These are phyloP conservation scores for Falco naumanni DNA, from an alignment of 2,797 vertebrate genomes.

Conservation along the genomic window DNA sequence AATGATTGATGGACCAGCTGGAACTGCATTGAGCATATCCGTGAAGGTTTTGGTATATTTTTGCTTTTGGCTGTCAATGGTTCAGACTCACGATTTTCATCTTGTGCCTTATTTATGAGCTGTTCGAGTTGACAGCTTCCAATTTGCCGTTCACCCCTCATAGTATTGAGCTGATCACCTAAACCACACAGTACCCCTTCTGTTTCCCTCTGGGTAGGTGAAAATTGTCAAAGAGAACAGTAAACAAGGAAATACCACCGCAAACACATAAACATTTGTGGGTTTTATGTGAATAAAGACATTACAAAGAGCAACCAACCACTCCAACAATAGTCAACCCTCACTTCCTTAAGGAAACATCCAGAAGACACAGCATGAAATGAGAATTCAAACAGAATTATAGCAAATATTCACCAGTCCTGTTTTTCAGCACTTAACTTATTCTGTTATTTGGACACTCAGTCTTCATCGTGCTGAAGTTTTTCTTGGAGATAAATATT, in stretches of 20 bases:
- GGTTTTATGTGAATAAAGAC: neutral
- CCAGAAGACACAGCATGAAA: neutral
- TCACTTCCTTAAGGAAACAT: neutral
- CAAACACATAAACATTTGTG: neutral
- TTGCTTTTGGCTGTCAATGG: conserved; percentile 27
- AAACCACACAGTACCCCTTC: conserved; percentile 36
- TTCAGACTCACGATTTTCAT: conserved; percentile 33
- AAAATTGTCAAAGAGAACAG: conserved; percentile 40
- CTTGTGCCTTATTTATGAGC: conserved; percentile 53
- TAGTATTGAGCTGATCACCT: conserved; percentile 18
- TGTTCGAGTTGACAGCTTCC: conserved; percentile 36
- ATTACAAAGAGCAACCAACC: conserved; percentile 17
- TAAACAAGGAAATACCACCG: conserved; percentile 20
- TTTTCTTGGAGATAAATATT: neutral
- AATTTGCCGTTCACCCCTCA: conserved; percentile 17
- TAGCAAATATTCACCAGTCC: neutral
- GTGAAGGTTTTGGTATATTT: conserved; percentile 23
- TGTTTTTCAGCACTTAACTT: neutral
- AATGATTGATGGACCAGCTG: conserved; percentile 27
- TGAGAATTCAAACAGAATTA: neutral
- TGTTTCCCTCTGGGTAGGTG: conserved; percentile 19
- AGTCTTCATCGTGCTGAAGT: neutral
- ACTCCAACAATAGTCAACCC: neutral
- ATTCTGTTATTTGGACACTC: neutral
- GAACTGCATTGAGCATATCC: neutral